phyloP scores from a whole-genome alignment of 1,140 invertebrate species.

The Dendrolimus kikuchii region DNA sequence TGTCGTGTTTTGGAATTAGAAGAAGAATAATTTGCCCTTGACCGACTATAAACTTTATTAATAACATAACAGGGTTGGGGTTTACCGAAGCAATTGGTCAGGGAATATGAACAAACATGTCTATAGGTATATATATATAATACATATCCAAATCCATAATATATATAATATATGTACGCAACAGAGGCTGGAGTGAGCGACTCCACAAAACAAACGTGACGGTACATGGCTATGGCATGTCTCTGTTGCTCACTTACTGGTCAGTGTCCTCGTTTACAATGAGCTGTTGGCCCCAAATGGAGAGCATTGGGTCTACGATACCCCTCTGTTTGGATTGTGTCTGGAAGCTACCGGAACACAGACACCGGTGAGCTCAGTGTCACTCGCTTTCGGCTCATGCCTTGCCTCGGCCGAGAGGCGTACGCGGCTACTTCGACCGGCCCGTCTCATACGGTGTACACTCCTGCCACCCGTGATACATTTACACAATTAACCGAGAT shows the following conservation, averaged over 20 bases:
- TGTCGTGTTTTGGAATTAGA: not conserved
- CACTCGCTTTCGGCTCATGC: slow-evolving; percentile 11
- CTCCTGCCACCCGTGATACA: no score
- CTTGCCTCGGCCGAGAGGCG: slow-evolving; percentile 7
- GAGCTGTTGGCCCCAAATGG: slow-evolving; percentile 97
- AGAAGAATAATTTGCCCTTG: slow-evolving; percentile 31
- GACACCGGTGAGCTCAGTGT: slow-evolving; percentile 40
- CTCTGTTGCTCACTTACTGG: slow-evolving; percentile 84
- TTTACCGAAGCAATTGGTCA: slow-evolving; percentile 1
- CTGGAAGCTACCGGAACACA: slow-evolving; percentile 87
- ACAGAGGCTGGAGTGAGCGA: slow-evolving; percentile 42
- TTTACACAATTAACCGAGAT: no score
- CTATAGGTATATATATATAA: not conserved
- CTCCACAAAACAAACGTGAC: slow-evolving; percentile 46
- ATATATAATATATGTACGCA: slow-evolving; percentile 30
- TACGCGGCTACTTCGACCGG: no score
- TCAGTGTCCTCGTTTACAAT: slow-evolving; percentile 96
- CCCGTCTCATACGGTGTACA: no score
- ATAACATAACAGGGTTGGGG: slow-evolving; percentile 17
- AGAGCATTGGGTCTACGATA: slow-evolving; percentile 97
- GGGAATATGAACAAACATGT: slow-evolving; percentile 6
- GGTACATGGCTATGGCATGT: slow-evolving; percentile 52
- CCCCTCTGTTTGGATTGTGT: slow-evolving; percentile 93
- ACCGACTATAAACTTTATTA: slow-evolving; percentile 19
- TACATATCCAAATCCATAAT: no score